Conservation (phyloP, 23 tunicate genomes). For the Phallusia fumigata region DNA sequence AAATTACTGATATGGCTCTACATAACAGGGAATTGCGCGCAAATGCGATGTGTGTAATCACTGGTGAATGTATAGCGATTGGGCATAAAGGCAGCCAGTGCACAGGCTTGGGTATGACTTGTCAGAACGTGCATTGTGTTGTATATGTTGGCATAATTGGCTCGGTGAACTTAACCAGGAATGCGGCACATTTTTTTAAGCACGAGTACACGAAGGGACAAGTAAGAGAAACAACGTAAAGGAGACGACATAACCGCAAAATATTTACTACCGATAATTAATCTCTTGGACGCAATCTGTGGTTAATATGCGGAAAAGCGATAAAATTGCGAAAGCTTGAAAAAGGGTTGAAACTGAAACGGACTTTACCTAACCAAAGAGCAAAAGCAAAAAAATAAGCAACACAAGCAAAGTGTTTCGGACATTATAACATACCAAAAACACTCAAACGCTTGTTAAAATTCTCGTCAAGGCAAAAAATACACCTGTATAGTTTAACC, state of each 20-base stretch:
- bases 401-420: no score
- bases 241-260: neutral
- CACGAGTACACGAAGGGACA: no score
- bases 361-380: no score
- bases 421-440: no score
- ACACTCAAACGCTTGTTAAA: no score
- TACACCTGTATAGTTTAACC: no score
- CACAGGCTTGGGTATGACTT: neutral
- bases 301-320: neutral
- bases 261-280: conserved; percentile 17
- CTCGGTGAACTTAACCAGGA: no score
- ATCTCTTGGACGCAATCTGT: conserved; percentile 32
- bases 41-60: neutral
- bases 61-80: neutral
- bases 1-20: neutral
- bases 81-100: neutral
- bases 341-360: neutral
- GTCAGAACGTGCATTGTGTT: no score
- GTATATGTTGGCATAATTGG: no score
- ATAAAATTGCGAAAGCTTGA: neutral
- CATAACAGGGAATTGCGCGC: neutral
- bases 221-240: neutral
- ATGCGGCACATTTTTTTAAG: no score
- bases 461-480: no score
- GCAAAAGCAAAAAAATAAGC: no score